A percentile compares a stretch with the other conserved stretches of the same genome.
These are phyloP conservation scores for Cirrhinus mrigala DNA, from an alignment of 2,797 vertebrate species.

Conservation along the genomic window DNA sequence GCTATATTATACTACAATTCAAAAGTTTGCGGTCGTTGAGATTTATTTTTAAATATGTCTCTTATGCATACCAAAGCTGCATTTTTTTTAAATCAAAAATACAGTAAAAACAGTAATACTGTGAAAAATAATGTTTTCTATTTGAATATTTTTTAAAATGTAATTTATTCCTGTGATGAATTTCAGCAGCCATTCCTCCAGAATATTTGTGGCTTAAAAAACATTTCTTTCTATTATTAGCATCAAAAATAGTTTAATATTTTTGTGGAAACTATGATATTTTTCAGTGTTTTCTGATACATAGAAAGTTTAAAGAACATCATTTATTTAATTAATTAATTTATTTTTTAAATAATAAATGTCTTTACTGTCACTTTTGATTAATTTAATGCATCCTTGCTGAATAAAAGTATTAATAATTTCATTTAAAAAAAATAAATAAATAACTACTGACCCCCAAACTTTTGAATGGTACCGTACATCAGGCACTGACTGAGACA, in stretches of 20 bases:
- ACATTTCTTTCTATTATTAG: neutral
- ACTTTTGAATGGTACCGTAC: neutral
- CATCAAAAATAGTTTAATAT: neutral
- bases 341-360: neutral
- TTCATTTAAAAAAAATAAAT: neutral
- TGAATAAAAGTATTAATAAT: neutral
- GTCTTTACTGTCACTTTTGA: neutral
- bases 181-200: neutral
- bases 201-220: no score
- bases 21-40: neutral
- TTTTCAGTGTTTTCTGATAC: neutral
- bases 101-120: neutral
- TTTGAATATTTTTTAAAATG: neutral
- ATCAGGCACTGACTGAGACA: neutral
- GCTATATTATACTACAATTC: neutral
- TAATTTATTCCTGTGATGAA: neutral
- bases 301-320: neutral
- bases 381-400: neutral
- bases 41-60: neutral
- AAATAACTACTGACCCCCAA: neutral
- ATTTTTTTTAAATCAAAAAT: neutral
- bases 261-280: neutral
- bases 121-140: neutral
- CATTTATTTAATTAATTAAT: neutral
- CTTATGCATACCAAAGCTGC: neutral